These are phyloP conservation scores for Etheostoma cragini DNA, from an alignment of 2,113 vertebrate genomes.

Conservation along the genomic window DNA sequence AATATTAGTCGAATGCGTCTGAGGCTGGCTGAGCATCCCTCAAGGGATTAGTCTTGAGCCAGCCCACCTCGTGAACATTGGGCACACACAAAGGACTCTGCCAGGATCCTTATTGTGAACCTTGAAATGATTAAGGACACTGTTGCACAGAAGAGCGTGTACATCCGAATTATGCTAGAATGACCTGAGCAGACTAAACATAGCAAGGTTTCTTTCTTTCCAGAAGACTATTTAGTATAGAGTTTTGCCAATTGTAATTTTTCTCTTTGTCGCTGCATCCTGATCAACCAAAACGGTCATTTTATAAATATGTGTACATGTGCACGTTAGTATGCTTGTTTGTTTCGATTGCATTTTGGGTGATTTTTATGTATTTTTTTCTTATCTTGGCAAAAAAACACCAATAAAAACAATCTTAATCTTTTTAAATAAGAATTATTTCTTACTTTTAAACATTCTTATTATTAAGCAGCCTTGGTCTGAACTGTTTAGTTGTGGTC, in stretches of 20 bases:
- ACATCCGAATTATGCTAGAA: conserved; percentile 23
- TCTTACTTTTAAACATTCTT: neutral
- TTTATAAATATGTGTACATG: neutral
- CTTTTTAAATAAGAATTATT: neutral
- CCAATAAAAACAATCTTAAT: neutral
- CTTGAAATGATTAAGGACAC: conserved; percentile 27
- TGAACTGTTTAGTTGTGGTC: neutral
- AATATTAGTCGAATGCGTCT: conserved; percentile 71
- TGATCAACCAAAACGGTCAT: neutral
- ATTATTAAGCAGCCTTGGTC: neutral
- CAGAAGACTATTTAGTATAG: neutral
- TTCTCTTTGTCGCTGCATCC: neutral
- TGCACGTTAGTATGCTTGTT: too few species aligned
- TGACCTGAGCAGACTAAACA: neutral
- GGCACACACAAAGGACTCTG: conserved; percentile 59
- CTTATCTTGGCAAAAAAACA: too few species aligned
- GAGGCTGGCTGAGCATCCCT: conserved; percentile 62
- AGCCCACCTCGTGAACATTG: conserved; percentile 67
- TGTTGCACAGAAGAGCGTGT: conserved; percentile 19
- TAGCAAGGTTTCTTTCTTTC: neutral
- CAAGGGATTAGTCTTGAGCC: conserved; percentile 69
- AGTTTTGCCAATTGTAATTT: neutral
- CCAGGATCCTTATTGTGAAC: conserved; percentile 39
- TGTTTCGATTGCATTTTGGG: too few species aligned
- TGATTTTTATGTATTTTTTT: too few species aligned